A percentile compares a stretch with the other conserved stretches of the same genome.
Conservation (phyloP, 2,113 vertebrate species). For the human region GRCh38 chr2:224574501-224575000, state of each 20-base stretch:
- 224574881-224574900: not conserved
- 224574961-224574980: not conserved
- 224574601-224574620: not conserved
- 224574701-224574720: not conserved
- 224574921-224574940: not conserved
- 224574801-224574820: not conserved
- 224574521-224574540: not conserved
- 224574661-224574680: not conserved
- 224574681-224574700: constrained; percentile 30
- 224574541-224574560: not conserved
- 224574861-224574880: not conserved
- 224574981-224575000: not conserved
- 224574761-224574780: not conserved
- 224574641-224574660: not conserved
- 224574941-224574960: not conserved
- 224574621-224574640: not conserved
- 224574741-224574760: not conserved
- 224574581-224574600: not conserved
- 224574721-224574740: constrained; percentile 24
- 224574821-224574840: not conserved
- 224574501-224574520: constrained; percentile 11
- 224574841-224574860: not conserved
- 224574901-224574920: not conserved
- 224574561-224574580: not conserved
- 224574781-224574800: constrained; percentile 6